A percentile compares a stretch with the other conserved stretches of the same genome.
Evolutionary conservation across 1,140 invertebrate genomes (phyloP).

Genomic region (Megalopta genalis): DNA sequence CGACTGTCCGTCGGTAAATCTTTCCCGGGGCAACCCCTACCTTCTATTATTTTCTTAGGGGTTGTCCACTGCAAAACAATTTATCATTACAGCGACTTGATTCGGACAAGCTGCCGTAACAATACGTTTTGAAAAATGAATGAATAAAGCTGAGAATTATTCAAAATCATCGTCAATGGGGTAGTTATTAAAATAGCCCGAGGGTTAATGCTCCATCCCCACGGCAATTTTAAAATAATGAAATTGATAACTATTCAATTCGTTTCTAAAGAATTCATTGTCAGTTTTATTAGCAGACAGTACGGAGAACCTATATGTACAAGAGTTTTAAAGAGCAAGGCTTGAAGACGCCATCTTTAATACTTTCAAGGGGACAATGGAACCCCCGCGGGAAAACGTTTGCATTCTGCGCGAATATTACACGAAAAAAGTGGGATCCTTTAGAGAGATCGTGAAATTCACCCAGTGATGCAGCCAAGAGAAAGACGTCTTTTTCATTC

Average conservation of each 20-base stretch:
- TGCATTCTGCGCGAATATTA: conserved; percentile 26
- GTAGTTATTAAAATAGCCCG: too few species aligned
- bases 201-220: too few species aligned
- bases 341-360: conserved; percentile 2
- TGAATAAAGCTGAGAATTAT: too few species aligned
- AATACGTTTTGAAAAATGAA: too few species aligned
- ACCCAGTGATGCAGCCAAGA: conserved; percentile 18
- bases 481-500: conserved; percentile 37
- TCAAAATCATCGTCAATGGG: too few species aligned
- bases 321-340: conserved; percentile 3
- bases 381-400: conserved; percentile 1
- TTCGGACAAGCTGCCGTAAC: too few species aligned
- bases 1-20: too few species aligned
- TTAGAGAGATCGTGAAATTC: conserved; percentile 30
- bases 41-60: too few species aligned
- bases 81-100: too few species aligned
- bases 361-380: conserved; percentile 7
- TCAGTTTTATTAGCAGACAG: neutral
- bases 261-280: neutral
- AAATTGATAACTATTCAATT: neutral
- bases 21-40: too few species aligned
- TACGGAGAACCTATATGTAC: too few species aligned
- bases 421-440: conserved; percentile 18
- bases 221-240: neutral
- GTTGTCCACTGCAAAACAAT: too few species aligned